phyloP scores from a whole-genome alignment of 2,888 invertebrate species.

The Cantharis lateralis region DNA sequence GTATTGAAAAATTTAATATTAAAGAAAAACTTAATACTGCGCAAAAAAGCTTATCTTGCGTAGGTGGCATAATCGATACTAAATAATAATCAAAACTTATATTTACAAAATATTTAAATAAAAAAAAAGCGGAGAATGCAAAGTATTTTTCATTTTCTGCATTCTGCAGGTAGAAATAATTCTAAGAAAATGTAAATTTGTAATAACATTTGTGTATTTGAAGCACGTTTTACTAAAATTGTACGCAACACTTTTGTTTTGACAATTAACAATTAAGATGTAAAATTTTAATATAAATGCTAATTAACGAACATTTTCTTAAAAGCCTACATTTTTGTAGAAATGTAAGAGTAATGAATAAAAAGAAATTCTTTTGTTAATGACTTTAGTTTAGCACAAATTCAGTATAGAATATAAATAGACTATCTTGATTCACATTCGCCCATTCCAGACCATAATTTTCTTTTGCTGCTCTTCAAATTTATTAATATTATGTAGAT shows the following conservation, averaged over 20 bases:
- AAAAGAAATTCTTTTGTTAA: background rate
- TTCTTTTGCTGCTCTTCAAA: background rate
- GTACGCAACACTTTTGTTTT: constrained; percentile 2
- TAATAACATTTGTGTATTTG: background rate
- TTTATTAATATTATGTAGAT: background rate
- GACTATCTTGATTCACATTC: background rate
- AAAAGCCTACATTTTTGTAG: constrained; percentile 9
- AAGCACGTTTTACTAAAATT: background rate
- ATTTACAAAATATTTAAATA: background rate
- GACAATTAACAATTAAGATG: constrained; percentile 5
- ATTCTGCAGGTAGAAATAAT: background rate
- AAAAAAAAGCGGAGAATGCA: background rate
- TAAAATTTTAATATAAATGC: constrained; percentile 14
- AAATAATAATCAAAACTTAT: background rate
- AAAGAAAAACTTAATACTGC: background rate
- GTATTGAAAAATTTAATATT: background rate
- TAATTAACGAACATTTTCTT: constrained; percentile 25
- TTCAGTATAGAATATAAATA: background rate
- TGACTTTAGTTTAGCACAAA: background rate
- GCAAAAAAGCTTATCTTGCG: background rate
- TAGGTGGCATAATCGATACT: background rate
- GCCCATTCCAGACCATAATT: background rate
- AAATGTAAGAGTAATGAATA: background rate
- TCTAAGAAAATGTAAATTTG: background rate
- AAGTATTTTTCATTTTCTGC: background rate